Percentiles rank a stretch among this genome's conserved stretches.
phyloP scores from a whole-genome alignment of 2,797 vertebrate genomes.

The Epinephelus coioides region DNA sequence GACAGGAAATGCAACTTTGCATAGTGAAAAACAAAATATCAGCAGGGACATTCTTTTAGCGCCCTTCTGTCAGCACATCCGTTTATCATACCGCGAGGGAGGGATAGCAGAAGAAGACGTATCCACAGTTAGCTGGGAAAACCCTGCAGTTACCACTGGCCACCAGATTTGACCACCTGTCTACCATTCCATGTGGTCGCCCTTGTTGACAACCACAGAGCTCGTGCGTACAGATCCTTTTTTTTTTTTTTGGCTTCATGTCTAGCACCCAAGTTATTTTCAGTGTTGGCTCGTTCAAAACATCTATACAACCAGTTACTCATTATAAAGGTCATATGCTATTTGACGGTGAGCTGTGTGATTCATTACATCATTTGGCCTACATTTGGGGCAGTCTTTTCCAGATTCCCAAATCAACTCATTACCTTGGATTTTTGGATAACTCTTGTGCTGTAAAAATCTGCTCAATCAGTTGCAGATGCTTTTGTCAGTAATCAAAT shows the following conservation, averaged over 20 bases:
- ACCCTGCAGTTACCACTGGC: slow-evolving; percentile 37
- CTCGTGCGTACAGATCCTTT: slow-evolving; percentile 8
- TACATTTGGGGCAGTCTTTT: not conserved
- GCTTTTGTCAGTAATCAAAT: not conserved
- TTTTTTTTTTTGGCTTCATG: slow-evolving; percentile 29
- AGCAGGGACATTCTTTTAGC: not conserved
- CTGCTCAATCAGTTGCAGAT: too few relatives aligned
- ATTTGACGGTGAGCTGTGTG: not conserved
- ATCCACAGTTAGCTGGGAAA: slow-evolving; percentile 40
- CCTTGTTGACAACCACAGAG: slow-evolving; percentile 46
- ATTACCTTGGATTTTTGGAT: not conserved
- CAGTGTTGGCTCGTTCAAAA: slow-evolving; percentile 32
- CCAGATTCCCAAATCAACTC: slow-evolving; percentile 4
- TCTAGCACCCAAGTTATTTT: slow-evolving; percentile 39
- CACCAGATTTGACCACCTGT: slow-evolving; percentile 45
- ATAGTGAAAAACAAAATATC: not conserved
- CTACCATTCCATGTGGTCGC: slow-evolving; percentile 19
- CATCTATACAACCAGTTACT: slow-evolving; percentile 19
- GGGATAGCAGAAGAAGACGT: not conserved
- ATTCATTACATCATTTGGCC: slow-evolving; percentile 23
- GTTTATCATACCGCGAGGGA: not conserved
- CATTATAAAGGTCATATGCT: slow-evolving; percentile 25
- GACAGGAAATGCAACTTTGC: not conserved
- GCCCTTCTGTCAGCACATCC: slow-evolving; percentile 2
- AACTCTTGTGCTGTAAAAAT: not conserved